Evolutionary conservation across 2,888 invertebrate species (phyloP).

Genomic region (Suillia variegata): DNA sequence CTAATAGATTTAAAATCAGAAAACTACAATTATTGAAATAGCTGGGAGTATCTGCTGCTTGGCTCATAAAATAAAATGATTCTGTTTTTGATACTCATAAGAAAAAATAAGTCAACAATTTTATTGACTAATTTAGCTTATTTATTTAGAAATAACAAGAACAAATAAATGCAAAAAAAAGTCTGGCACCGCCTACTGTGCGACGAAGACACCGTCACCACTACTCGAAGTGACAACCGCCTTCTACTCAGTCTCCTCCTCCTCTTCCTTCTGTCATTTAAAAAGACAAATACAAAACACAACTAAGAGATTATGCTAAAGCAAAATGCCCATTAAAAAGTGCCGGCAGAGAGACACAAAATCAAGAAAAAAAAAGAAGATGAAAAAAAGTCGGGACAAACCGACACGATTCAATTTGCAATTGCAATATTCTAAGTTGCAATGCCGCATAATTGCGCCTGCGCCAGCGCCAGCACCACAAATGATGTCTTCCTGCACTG

Average conservation of each 20-base stretch:
- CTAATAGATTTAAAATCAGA: no score
- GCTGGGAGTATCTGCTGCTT: no score
- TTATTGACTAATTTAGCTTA: not conserved
- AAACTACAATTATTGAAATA: no score
- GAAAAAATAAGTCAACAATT: not conserved
- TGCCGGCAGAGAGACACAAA: not conserved
- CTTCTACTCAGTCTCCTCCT: no score
- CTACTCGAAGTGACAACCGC: not conserved
- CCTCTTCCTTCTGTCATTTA: no score
- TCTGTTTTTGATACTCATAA: not conserved
- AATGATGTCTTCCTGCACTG: constrained; percentile 10
- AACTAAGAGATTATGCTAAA: not conserved
- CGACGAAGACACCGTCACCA: no score
- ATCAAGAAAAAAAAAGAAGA: constrained; percentile 20
- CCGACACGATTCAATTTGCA: constrained; percentile 38
- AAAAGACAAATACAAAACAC: no score
- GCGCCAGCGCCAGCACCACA: not conserved
- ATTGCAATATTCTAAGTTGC: constrained; percentile 23
- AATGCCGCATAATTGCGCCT: not conserved
- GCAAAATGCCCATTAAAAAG: not conserved
- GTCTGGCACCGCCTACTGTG: no score
- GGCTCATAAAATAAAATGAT: no score
- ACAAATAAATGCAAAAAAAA: no score
- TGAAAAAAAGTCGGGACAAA: constrained; percentile 34
- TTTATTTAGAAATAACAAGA: no score